Conservation (phyloP, 2,113 vertebrate genomes). For the Sialia sialis region DNA sequence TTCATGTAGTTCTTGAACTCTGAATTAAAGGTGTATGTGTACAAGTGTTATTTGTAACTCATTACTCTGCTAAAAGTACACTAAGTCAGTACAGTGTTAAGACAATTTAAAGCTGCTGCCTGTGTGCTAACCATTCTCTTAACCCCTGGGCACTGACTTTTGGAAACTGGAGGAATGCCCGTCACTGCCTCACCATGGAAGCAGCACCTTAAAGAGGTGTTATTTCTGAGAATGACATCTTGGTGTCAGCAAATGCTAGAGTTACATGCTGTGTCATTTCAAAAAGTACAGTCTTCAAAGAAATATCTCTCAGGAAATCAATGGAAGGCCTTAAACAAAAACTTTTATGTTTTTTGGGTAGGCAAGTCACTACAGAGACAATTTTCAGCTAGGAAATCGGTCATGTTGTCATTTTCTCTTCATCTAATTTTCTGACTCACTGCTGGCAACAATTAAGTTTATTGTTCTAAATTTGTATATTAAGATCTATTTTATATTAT, state of each 20-base stretch:
- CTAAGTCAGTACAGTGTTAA: not conserved
- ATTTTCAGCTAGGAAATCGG: not conserved
- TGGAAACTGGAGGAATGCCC: not conserved
- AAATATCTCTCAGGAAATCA: not conserved
- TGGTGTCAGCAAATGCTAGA: slow-evolving; percentile 13
- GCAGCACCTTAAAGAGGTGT: not conserved
- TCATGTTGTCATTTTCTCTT: not conserved
- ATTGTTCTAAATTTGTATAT: not conserved
- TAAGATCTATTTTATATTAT: not conserved
- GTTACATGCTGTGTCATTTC: not conserved
- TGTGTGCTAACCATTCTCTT: not conserved
- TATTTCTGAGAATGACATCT: not conserved
- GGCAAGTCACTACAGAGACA: not conserved
- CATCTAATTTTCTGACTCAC: not conserved
- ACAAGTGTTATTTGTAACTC: not conserved
- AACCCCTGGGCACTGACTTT: not conserved
- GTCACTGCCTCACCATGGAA: not conserved
- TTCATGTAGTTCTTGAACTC: slow-evolving; percentile 8
- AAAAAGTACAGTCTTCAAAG: not conserved
- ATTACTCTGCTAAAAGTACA: not conserved
- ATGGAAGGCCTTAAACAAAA: not conserved
- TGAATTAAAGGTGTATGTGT: not conserved
- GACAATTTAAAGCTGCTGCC: not conserved
- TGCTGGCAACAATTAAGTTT: not conserved
- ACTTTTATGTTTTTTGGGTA: not conserved